Conservation (phyloP, 2,797 vertebrate genomes). For the Orestias chungarensis region DNA sequence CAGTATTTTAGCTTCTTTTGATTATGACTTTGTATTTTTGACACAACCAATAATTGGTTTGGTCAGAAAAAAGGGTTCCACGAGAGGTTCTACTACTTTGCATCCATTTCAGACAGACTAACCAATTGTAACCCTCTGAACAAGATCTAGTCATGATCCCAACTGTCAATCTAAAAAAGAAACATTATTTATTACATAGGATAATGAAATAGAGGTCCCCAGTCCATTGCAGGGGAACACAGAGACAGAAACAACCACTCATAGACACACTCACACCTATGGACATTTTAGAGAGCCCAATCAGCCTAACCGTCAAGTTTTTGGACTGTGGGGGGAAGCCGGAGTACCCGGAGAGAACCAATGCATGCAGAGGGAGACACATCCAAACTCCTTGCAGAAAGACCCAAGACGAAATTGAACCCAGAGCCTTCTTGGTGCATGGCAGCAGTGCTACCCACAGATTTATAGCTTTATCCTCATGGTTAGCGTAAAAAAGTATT, state of each 20-base stretch:
- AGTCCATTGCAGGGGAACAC: too few relatives aligned
- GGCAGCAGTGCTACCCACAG: not conserved
- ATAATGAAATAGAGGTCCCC: not conserved
- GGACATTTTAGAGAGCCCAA: too few relatives aligned
- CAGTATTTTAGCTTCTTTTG: not conserved
- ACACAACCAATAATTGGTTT: not conserved
- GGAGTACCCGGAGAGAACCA: too few relatives aligned
- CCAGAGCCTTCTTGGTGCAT: too few relatives aligned
- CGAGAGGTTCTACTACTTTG: not conserved
- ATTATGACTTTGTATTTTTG: not conserved
- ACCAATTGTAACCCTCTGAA: not conserved
- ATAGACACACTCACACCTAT: too few relatives aligned
- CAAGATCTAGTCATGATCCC: not conserved
- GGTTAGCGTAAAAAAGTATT: not conserved
- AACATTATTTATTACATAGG: not conserved
- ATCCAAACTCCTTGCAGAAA: too few relatives aligned
- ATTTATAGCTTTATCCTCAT: not conserved
- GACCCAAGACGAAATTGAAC: too few relatives aligned
- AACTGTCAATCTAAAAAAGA: not conserved
- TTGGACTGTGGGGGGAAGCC: too few relatives aligned
- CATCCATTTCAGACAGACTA: not conserved
- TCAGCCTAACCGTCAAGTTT: too few relatives aligned
- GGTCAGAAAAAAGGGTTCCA: not conserved
- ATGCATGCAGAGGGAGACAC: too few relatives aligned
- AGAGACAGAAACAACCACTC: too few relatives aligned